A percentile compares a stretch with the other conserved stretches of the same genome.
Evolutionary conservation across 2,797 vertebrate species (phyloP).

Genomic region (Tachyglossus aculeatus): DNA sequence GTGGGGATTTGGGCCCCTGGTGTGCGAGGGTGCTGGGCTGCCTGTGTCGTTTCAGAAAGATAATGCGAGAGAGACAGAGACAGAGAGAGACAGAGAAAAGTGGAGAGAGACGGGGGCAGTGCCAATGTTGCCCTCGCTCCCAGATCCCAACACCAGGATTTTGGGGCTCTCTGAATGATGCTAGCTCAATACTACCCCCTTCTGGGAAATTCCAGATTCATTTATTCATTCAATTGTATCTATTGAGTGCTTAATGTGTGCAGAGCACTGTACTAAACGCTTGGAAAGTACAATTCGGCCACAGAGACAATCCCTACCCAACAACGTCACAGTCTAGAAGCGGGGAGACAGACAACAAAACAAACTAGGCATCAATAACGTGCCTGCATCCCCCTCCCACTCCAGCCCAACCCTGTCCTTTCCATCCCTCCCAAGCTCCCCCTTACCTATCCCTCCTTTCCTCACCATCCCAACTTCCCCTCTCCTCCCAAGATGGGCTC

Average conservation of each 20-base stretch:
- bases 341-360: too few relatives aligned
- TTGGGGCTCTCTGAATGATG: slow-evolving; percentile 21
- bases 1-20: background rate
- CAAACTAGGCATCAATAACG: too few relatives aligned
- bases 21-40: background rate
- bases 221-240: too few relatives aligned
- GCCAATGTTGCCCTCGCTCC: rapidly evolving
- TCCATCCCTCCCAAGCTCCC: too few relatives aligned
- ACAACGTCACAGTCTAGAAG: too few relatives aligned
- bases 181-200: slow-evolving; percentile 60
- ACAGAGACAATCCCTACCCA: too few relatives aligned
- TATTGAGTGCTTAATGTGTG: too few relatives aligned
- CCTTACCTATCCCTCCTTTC: background rate
- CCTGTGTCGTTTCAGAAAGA: slow-evolving; percentile 22
- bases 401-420: too few relatives aligned
- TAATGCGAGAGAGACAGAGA: slow-evolving; percentile 32
- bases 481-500: background rate
- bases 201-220: slow-evolving; percentile 71
- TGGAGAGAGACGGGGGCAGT: background rate
- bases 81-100: background rate
- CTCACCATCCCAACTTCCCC: background rate
- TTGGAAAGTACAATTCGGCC: too few relatives aligned
- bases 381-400: too few relatives aligned
- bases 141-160: background rate
- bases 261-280: too few relatives aligned